phyloP scores from a whole-genome alignment of 2,113 vertebrate genomes.

The Sardina pilchardus region DNA sequence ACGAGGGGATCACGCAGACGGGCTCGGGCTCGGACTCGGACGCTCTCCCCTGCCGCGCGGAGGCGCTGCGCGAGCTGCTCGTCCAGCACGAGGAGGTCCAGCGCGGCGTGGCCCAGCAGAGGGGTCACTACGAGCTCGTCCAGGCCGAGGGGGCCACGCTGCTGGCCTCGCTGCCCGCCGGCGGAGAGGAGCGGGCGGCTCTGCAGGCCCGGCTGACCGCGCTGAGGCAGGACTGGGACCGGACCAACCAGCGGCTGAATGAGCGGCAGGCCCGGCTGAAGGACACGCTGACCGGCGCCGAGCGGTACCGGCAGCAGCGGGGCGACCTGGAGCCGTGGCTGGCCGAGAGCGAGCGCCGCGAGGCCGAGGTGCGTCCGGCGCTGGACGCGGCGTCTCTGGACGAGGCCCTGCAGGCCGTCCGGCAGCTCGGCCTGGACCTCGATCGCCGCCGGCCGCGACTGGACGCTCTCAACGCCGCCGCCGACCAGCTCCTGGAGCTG shows the following conservation, averaged over 20 bases:
- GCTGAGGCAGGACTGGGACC: constrained; percentile 88
- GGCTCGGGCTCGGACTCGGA: constrained; percentile 63
- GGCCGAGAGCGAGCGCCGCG: constrained; percentile 78
- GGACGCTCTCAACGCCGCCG: constrained; percentile 85
- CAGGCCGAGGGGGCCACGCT: constrained; percentile 86
- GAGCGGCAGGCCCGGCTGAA: constrained; percentile 79
- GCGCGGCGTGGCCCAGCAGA: constrained; percentile 86
- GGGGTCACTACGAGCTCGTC: constrained; percentile 93
- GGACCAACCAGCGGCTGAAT: constrained; percentile 75
- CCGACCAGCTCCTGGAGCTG: constrained; percentile 87
- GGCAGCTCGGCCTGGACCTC: constrained; percentile 81
- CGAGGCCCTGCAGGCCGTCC: constrained; percentile 79
- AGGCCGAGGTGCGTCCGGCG: constrained; percentile 77
- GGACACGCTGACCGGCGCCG: constrained; percentile 83
- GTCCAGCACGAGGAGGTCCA: constrained; percentile 88
- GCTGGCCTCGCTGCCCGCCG: constrained; percentile 81
- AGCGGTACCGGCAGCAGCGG: constrained; percentile 82
- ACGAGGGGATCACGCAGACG: constrained; percentile 66
- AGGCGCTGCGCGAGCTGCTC: constrained; percentile 79
- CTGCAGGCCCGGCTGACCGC: constrained; percentile 81
- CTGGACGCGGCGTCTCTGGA: constrained; percentile 83
- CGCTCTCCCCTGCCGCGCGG: constrained; percentile 83
- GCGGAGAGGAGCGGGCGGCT: constrained; percentile 82
- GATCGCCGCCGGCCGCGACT: constrained; percentile 86
- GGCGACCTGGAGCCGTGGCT: constrained; percentile 86